phyloP scores from a whole-genome alignment of 1,140 invertebrate genomes.

The Pentalonia nigronervosa region DNA sequence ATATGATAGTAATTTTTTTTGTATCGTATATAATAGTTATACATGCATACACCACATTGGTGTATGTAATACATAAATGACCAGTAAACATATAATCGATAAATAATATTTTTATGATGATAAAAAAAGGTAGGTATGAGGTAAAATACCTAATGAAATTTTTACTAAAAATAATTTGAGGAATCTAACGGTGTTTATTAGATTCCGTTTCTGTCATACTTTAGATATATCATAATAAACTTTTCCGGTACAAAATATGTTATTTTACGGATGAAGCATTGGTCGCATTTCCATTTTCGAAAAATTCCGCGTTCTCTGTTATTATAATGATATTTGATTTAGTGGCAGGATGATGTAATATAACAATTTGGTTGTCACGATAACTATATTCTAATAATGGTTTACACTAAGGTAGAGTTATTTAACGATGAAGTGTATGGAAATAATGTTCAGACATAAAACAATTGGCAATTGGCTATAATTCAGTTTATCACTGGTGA shows the following conservation, averaged over 20 bases:
- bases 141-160: no score
- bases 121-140: no score
- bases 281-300: conserved; percentile 76
- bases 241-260: conserved; percentile 91
- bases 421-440: conserved; percentile 94
- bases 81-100: background rate
- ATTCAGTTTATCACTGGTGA: conserved; percentile 98
- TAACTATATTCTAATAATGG: conserved; percentile 74
- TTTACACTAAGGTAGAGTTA: conserved; percentile 94
- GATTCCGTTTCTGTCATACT: conserved; percentile 77
- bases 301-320: conserved; percentile 81
- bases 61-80: no score
- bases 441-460: conserved; percentile 96
- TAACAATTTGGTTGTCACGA: conserved; percentile 97
- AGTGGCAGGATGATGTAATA: conserved; percentile 93
- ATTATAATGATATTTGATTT: conserved; percentile 95
- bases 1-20: background rate
- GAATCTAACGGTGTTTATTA: conserved; percentile 76
- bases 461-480: conserved; percentile 96
- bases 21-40: background rate
- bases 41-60: no score
- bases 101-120: background rate
- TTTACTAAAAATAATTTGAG: no score
- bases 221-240: conserved; percentile 96
- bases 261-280: conserved; percentile 79